Evolutionary conservation across 2,113 vertebrate species (phyloP).

Genomic region (Tupaia chinensis): DNA sequence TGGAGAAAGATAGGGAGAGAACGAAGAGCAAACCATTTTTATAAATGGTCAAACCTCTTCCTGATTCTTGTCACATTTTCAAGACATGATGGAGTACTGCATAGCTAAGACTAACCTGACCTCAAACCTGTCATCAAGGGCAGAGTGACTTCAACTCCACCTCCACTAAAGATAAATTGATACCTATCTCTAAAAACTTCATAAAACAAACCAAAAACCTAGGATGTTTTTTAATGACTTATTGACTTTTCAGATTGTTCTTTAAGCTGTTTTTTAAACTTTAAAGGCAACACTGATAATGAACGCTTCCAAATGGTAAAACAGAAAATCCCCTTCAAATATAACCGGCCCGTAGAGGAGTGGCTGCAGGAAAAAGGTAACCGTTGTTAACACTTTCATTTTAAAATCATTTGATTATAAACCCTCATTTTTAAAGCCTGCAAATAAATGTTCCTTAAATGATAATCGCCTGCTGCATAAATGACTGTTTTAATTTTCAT

Average conservation of each 20-base stretch:
- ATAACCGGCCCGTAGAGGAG: conserved; percentile 99
- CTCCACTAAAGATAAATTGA: conserved; percentile 81
- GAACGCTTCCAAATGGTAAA: conserved; percentile 99
- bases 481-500: conserved; percentile 92
- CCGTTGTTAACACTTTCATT: conserved; percentile 92
- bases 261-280: conserved; percentile 99
- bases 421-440: conserved; percentile 91
- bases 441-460: conserved; percentile 93
- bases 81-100: background rate
- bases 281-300: conserved; percentile 99
- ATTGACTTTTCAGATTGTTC: conserved; percentile 93
- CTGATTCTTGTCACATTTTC: background rate
- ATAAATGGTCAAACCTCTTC: background rate
- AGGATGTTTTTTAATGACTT: conserved; percentile 89
- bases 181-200: conserved; percentile 86
- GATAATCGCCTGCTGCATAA: conserved; percentile 92
- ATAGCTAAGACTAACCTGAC: conserved; percentile 57
- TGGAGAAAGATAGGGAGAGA: background rate
- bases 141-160: conserved; percentile 76
- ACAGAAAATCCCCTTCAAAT: conserved; percentile 99
- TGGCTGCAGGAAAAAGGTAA: conserved; percentile 99
- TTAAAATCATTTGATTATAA: conserved; percentile 92
- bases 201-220: conserved; percentile 85
- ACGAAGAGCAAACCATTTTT: background rate
- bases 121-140: background rate